A percentile compares a stretch with the other conserved stretches of the same genome.
phyloP scores from a whole-genome alignment of 2,113 vertebrate genomes.

The Silurus meridionalis region DNA sequence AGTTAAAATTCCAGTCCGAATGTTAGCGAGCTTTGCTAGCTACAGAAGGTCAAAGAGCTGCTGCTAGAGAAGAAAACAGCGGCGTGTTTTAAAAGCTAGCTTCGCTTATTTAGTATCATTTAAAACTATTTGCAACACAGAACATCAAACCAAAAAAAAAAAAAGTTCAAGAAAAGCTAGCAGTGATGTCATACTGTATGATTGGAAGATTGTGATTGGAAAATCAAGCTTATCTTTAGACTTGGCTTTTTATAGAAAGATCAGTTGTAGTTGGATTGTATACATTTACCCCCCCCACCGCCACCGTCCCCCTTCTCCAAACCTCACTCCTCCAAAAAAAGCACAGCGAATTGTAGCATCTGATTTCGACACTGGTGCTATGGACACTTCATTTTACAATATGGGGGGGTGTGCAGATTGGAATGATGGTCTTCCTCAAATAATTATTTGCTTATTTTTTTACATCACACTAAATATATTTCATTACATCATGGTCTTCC shows the following conservation, averaged over 20 bases:
- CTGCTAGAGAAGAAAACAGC: neutral
- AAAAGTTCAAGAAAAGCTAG: neutral
- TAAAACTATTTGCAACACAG: neutral
- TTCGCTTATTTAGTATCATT: neutral
- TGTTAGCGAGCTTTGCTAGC: neutral
- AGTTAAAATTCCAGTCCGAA: neutral
- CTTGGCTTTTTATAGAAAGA: too few species aligned
- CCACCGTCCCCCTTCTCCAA: neutral
- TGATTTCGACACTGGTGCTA: neutral
- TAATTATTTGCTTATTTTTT: neutral
- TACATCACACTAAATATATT: neutral
- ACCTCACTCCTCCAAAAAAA: neutral
- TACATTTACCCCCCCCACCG: too few species aligned
- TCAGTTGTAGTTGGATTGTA: neutral
- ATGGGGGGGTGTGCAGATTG: neutral
- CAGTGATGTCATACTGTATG: neutral
- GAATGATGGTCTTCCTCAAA: constrained; percentile 39
- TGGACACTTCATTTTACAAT: neutral
- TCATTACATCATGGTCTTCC: neutral
- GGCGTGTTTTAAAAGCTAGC: neutral
- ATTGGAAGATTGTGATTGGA: neutral
- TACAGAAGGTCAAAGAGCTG: neutral
- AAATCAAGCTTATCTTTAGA: neutral
- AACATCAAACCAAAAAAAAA: neutral
- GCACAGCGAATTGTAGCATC: constrained; percentile 3